Percentiles rank a stretch among this genome's conserved stretches.
Conservation (phyloP, 2,797 vertebrate species). For the Catharus ustulatus region DNA sequence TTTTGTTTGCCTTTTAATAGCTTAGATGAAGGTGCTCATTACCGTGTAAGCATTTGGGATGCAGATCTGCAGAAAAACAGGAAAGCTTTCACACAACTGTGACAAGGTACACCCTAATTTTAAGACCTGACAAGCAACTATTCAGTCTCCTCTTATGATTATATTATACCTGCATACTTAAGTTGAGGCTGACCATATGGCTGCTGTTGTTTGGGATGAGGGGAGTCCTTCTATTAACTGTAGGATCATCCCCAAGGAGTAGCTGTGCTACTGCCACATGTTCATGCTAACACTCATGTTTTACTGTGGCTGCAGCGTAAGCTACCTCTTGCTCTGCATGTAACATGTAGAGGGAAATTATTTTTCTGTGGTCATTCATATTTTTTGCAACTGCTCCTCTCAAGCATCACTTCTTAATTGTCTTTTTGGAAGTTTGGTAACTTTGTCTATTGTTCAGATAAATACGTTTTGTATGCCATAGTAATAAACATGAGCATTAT, state of each 20-base stretch:
- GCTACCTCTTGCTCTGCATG: background rate
- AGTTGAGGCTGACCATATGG: background rate
- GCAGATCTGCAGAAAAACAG: background rate
- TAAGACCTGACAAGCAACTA: background rate
- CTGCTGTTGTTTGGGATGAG: background rate
- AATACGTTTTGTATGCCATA: fast-evolving
- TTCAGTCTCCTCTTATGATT: background rate
- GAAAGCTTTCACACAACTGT: background rate
- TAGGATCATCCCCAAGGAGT: background rate
- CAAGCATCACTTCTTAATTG: background rate
- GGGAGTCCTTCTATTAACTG: no score
- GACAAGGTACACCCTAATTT: background rate
- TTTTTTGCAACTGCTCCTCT: background rate
- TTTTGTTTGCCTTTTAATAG: background rate
- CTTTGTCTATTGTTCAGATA: background rate
- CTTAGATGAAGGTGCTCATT: background rate
- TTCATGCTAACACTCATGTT: background rate
- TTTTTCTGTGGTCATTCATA: background rate
- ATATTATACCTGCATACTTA: background rate
- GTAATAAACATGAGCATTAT: background rate
- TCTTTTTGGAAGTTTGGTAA: background rate
- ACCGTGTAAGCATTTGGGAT: fast-evolving
- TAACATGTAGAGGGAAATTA: fast-evolving
- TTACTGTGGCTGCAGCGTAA: background rate
- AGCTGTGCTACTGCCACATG: background rate